Evolutionary conservation across 2,888 invertebrate species (phyloP).

Genomic region (Anthrax anthrax): DNA sequence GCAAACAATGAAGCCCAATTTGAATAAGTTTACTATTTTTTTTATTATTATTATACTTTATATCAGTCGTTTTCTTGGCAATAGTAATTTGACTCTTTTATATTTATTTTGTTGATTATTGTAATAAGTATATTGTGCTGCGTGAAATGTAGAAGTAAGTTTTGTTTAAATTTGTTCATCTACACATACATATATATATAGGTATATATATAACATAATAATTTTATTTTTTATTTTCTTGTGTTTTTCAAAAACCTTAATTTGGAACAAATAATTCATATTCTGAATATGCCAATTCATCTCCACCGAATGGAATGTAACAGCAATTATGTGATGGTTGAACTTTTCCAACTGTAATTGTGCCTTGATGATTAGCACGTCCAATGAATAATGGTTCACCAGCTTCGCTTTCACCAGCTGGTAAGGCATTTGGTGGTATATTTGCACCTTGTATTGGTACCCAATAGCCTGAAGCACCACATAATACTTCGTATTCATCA

Average conservation of each 20-base stretch:
- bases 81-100: too few species aligned
- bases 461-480: conserved; percentile 49
- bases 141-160: too few species aligned
- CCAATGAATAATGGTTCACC: conserved; percentile 70
- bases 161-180: too few species aligned
- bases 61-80: conserved; percentile 1
- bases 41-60: too few species aligned
- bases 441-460: conserved; percentile 48
- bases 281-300: conserved; percentile 63
- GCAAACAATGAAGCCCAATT: conserved; percentile 3
- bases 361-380: conserved; percentile 60
- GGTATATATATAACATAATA: too few species aligned
- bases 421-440: conserved; percentile 60
- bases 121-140: neutral
- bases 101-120: neutral
- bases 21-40: too few species aligned
- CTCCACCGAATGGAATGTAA: conserved; percentile 71
- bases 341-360: conserved; percentile 66
- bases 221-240: neutral
- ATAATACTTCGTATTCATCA: conserved; percentile 52
- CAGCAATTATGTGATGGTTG: conserved; percentile 68
- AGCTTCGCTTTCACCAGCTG: conserved; percentile 56
- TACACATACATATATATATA: too few species aligned
- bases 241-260: conserved; percentile 13
- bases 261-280: conserved; percentile 53